Conservation (phyloP, 2,797 vertebrate species). For the Pipistrellus pygmaeus region DNA sequence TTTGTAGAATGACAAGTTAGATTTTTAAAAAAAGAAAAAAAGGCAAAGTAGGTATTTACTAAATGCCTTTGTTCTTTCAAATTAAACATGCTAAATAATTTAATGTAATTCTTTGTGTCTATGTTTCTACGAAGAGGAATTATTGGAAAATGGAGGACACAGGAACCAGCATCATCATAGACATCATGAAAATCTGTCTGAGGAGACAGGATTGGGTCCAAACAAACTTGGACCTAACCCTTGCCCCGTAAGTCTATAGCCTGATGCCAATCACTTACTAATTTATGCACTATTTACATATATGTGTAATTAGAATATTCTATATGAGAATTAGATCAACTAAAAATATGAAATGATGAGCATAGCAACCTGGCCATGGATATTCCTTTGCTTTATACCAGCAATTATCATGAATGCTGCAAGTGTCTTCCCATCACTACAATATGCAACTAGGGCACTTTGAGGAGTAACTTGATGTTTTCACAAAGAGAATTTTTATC, state of each 20-base stretch:
- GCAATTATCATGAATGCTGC: not conserved
- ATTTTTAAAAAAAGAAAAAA: too few relatives aligned
- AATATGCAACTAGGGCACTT: too few relatives aligned
- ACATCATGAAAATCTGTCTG: not conserved
- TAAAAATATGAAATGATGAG: not conserved
- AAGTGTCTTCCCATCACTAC: not conserved
- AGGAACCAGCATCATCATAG: accelerated
- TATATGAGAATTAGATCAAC: not conserved
- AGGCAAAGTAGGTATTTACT: not conserved
- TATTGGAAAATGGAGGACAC: not conserved
- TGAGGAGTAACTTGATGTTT: not conserved
- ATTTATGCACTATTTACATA: not conserved
- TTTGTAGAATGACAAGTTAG: not conserved
- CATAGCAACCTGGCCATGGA: not conserved
- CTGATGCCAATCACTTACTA: not conserved
- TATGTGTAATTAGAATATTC: not conserved
- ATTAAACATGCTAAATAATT: not conserved
- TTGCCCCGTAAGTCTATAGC: not conserved
- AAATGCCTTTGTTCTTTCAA: not conserved
- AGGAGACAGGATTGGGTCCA: not conserved
- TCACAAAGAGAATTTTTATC: not conserved
- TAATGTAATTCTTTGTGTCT: not conserved
- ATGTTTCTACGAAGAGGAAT: not conserved
- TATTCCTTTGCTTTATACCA: not conserved
- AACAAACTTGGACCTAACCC: not conserved